Conservation (phyloP, 2,113 vertebrate genomes). For the Mirounga angustirostris region DNA sequence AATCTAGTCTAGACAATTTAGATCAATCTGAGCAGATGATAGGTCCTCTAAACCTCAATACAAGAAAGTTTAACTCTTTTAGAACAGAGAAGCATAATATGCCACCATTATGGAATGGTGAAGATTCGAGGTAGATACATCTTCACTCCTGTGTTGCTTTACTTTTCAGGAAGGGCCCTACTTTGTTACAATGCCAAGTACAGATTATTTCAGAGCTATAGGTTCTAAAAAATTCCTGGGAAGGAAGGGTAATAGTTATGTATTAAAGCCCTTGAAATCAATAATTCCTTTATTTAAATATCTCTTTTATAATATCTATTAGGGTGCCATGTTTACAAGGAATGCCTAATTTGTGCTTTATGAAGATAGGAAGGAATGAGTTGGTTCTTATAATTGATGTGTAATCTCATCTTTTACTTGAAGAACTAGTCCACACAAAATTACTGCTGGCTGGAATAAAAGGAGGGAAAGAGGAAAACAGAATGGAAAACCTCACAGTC, state of each 20-base stretch:
- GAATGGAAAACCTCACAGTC: background rate
- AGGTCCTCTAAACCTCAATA: background rate
- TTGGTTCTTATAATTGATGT: background rate
- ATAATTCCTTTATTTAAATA: background rate
- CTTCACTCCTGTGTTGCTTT: background rate
- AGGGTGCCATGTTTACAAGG: background rate
- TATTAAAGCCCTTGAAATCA: background rate
- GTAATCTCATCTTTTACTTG: conserved; percentile 19
- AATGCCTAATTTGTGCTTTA: conserved; percentile 25
- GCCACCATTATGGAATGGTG: background rate
- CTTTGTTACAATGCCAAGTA: background rate
- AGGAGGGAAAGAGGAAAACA: background rate
- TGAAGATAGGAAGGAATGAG: background rate
- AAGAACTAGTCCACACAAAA: background rate
- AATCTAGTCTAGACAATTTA: background rate
- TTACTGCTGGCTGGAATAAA: background rate
- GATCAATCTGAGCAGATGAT: background rate
- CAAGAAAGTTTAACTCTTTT: background rate
- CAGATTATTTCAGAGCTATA: background rate
- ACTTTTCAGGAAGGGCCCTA: background rate
- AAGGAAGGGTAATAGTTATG: background rate
- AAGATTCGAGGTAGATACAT: background rate
- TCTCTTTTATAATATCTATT: background rate
- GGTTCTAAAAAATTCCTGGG: background rate
- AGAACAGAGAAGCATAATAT: background rate